Evolutionary conservation across 2,797 vertebrate species (phyloP).

Genomic region (Vespertilio murinus): DNA sequence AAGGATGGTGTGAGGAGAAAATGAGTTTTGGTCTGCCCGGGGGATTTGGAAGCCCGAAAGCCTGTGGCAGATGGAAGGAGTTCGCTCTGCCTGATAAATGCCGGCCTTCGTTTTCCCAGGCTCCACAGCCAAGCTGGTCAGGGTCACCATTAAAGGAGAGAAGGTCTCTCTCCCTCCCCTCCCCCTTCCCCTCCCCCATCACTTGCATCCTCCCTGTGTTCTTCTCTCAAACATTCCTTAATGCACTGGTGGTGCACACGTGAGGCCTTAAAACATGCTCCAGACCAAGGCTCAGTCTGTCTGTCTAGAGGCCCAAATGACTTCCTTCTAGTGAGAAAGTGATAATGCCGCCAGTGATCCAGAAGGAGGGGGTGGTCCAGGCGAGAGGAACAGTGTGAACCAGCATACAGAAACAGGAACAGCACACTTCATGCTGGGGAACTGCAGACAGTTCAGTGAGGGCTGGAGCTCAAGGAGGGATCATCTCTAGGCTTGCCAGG

Average conservation of each 20-base stretch:
- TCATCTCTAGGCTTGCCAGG: not conserved
- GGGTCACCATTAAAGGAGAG: not conserved
- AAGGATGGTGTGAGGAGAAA: not conserved
- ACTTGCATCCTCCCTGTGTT: not conserved
- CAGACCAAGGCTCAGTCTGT: not conserved
- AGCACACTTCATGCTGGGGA: fast-evolving
- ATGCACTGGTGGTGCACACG: not conserved
- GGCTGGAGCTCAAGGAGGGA: not conserved
- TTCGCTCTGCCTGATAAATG: not conserved
- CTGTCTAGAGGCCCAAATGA: not conserved
- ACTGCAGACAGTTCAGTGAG: fast-evolving
- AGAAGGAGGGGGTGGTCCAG: not conserved
- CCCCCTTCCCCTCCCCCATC: not conserved
- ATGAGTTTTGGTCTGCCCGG: not conserved
- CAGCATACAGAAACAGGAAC: not conserved
- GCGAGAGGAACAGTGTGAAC: fast-evolving
- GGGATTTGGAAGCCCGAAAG: not conserved
- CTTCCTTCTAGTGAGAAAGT: not conserved
- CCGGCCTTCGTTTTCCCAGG: not conserved
- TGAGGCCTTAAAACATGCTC: not conserved
- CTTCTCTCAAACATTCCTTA: not conserved
- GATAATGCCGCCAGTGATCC: too few relatives aligned
- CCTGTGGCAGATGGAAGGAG: not conserved
- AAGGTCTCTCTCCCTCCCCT: not conserved
- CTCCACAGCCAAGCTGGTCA: not conserved